Evolutionary conservation across 2,888 invertebrate species (phyloP).

Genomic region (Phyllotreta striolata): DNA sequence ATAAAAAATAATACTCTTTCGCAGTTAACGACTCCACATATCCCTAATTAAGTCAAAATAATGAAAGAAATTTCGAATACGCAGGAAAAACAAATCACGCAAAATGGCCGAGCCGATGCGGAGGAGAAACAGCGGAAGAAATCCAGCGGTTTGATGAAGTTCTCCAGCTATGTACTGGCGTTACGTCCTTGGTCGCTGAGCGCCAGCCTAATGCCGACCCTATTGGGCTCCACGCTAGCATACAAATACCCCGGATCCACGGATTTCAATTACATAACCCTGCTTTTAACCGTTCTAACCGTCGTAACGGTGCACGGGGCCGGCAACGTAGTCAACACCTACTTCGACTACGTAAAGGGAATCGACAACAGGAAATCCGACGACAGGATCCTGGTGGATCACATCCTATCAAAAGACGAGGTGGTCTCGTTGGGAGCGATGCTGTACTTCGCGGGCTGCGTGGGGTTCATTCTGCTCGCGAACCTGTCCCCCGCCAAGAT

Average conservation of each 20-base stretch:
- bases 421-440: conserved; percentile 85
- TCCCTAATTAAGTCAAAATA: conserved; percentile 4
- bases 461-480: conserved; percentile 58
- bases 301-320: conserved; percentile 94
- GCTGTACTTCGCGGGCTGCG: conserved; percentile 85
- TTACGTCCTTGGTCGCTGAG: conserved; percentile 94
- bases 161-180: conserved; percentile 88
- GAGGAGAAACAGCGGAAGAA: conserved; percentile 6
- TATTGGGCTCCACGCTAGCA: conserved; percentile 88
- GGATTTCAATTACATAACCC: conserved; percentile 80
- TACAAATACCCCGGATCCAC: conserved; percentile 80
- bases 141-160: conserved; percentile 75
- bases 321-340: conserved; percentile 96
- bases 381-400: conserved; percentile 94
- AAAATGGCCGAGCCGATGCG: conserved; percentile 16
- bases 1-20: too few relatives aligned
- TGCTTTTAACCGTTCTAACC: conserved; percentile 84
- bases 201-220: conserved; percentile 89
- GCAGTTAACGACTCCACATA: too few relatives aligned
- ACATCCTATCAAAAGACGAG: conserved; percentile 81
- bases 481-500: conserved; percentile 86
- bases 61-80: conserved; percentile 23
- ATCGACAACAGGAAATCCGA: conserved; percentile 94
- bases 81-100: conserved; percentile 8
- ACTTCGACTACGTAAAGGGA: conserved; percentile 94